Evolutionary conservation across 2,888 invertebrate species (phyloP).

Genomic region (Epicampocera succincta): DNA sequence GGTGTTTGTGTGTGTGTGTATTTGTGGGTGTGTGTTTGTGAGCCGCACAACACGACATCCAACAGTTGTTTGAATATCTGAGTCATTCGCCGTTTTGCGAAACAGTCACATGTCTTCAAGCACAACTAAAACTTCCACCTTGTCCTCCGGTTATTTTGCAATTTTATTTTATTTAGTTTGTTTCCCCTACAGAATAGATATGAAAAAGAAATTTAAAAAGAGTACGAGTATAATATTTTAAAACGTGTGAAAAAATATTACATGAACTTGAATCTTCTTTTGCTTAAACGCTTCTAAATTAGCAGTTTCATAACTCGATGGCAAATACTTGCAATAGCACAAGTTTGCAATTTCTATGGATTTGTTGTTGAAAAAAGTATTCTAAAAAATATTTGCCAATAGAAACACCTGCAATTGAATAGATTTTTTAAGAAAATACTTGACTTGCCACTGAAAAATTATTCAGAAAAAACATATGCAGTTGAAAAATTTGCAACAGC

Average conservation of each 20-base stretch:
- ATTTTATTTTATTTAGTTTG: background rate
- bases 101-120: constrained; percentile 44
- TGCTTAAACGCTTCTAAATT: constrained; percentile 25
- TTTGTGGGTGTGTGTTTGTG: too few species aligned
- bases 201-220: constrained; percentile 17
- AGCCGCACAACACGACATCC: background rate
- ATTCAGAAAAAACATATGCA: too few species aligned
- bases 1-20: too few species aligned
- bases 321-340: too few species aligned
- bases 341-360: too few species aligned
- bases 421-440: too few species aligned
- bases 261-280: background rate
- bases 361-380: too few species aligned
- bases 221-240: too few species aligned
- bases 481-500: too few species aligned
- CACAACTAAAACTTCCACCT: constrained; percentile 36
- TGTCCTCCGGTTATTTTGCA: constrained; percentile 32
- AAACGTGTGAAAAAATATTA: background rate
- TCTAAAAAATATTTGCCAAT: too few species aligned
- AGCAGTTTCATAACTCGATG: constrained; percentile 18
- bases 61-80: constrained; percentile 17
- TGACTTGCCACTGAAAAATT: too few species aligned
- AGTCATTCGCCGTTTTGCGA: constrained; percentile 11
- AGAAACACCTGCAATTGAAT: too few species aligned
- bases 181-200: constrained; percentile 8